phyloP scores from a whole-genome alignment of 1,140 invertebrate species.

The Tetramorium parvispinum region DNA sequence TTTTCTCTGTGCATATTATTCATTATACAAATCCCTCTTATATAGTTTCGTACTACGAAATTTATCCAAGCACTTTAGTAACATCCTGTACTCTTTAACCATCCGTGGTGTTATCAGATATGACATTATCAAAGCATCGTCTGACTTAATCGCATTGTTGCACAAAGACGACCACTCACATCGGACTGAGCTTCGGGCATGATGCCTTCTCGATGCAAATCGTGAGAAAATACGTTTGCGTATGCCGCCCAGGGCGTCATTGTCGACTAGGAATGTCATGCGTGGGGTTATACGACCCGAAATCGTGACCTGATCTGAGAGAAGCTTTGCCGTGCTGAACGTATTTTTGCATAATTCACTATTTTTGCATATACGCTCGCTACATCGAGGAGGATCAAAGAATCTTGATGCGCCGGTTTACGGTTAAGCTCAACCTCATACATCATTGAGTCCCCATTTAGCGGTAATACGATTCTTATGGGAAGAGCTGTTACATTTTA shows the following conservation, averaged over 20 bases:
- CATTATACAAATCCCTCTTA: not conserved
- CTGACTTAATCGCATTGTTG: constrained; percentile 25
- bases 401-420: constrained; percentile 28
- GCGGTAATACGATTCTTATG: constrained; percentile 44
- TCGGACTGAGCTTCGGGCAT: not conserved
- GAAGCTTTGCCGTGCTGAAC: constrained; percentile 21
- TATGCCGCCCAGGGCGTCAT: constrained; percentile 42
- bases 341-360: constrained; percentile 54
- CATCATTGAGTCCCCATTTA: constrained; percentile 40
- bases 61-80: not conserved
- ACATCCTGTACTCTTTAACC: not conserved
- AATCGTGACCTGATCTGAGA: constrained; percentile 35
- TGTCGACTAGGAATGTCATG: constrained; percentile 54
- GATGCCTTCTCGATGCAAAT: constrained; percentile 44
- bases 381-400: not conserved
- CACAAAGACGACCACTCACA: not conserved
- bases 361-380: constrained; percentile 40
- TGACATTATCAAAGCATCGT: constrained; percentile 19
- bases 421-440: constrained; percentile 16
- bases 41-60: not conserved
- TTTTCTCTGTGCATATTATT: not conserved
- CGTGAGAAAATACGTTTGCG: constrained; percentile 41
- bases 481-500: not conserved
- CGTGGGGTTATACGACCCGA: constrained; percentile 30
- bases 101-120: constrained; percentile 16